Evolutionary conservation across 1,140 invertebrate species (phyloP).

Genomic region (Brachionus calyciflorus): DNA sequence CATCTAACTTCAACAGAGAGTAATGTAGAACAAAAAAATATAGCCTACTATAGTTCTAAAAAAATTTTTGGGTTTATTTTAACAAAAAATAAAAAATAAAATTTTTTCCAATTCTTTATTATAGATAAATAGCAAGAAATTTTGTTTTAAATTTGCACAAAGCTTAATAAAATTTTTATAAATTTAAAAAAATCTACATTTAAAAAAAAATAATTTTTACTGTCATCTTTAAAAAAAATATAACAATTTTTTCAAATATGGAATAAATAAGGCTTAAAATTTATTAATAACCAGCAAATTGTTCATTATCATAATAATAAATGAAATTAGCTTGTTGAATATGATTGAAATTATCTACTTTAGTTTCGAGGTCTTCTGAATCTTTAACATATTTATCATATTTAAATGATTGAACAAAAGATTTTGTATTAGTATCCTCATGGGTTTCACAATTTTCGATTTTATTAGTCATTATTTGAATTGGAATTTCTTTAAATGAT

Average conservation of each 20-base stretch:
- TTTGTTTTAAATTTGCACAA: no score
- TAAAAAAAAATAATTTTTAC: constrained; percentile 3
- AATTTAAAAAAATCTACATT: no score
- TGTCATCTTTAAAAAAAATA: not conserved
- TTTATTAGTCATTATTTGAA: not conserved
- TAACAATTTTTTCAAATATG: not conserved
- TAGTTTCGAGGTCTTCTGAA: not conserved
- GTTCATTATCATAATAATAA: constrained; percentile 43
- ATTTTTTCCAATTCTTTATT: no score
- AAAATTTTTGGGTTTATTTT: no score
- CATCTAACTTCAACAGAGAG: no score
- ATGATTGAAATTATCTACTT: not conserved
- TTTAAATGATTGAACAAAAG: no score
- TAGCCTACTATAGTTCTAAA: no score
- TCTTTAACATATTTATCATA: not conserved
- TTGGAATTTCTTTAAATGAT: constrained; percentile 19
- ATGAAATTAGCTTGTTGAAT: constrained; percentile 8
- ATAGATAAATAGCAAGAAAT: no score
- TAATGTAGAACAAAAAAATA: no score
- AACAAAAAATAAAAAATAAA: no score
- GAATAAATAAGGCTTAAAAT: not conserved
- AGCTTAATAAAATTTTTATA: no score
- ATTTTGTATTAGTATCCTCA: no score
- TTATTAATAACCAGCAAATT: constrained; percentile 41
- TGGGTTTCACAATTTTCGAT: not conserved